These are phyloP conservation scores for Catharus ustulatus DNA, from an alignment of 2,797 vertebrate genomes.

Conservation along the genomic window DNA sequence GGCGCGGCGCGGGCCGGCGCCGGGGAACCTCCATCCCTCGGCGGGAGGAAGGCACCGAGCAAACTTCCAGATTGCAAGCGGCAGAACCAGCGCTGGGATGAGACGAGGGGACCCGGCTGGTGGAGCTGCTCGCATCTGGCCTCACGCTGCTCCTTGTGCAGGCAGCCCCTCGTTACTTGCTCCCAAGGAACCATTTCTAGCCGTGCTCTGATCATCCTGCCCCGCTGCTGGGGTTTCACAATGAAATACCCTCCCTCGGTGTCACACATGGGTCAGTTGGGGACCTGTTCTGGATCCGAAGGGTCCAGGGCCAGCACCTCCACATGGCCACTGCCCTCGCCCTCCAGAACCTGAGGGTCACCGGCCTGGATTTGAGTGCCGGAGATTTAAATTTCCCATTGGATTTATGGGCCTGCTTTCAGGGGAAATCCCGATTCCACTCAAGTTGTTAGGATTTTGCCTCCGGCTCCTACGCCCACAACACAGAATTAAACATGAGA, in stretches of 20 bases:
- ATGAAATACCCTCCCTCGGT: background rate
- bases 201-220: background rate
- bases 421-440: slow-evolving; percentile 55
- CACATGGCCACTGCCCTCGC: background rate
- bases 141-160: background rate
- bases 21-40: background rate
- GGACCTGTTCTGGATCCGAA: background rate
- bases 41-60: background rate
- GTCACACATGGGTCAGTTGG: fast-evolving
- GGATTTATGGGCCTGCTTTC: slow-evolving; percentile 36
- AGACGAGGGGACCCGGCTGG: background rate
- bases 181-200: background rate
- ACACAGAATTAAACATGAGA: slow-evolving; percentile 50
- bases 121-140: background rate
- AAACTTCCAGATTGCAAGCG: background rate
- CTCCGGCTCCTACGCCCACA: slow-evolving; percentile 54
- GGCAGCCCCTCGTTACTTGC: background rate
- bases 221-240: background rate
- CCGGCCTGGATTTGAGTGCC: background rate
- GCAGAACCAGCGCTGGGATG: background rate
- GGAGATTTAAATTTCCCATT: background rate
- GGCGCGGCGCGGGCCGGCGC: background rate
- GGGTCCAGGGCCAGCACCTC: background rate
- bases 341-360: background rate
- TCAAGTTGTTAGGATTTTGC: slow-evolving; percentile 48